Evolutionary conservation across 2,797 vertebrate genomes (phyloP).

Genomic region (Phataginus tetradactyla): DNA sequence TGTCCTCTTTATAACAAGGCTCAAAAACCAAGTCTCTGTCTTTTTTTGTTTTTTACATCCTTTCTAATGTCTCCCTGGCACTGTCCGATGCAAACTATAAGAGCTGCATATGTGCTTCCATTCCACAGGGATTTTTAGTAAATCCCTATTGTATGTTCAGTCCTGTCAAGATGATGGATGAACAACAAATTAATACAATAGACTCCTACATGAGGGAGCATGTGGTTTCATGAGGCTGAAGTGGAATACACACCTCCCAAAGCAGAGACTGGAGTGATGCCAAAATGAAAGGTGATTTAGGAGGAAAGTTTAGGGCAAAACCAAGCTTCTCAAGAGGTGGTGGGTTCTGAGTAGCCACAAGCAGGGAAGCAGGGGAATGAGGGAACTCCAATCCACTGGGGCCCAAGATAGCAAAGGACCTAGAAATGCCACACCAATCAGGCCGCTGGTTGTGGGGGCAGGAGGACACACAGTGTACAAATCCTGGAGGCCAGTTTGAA

Average conservation of each 20-base stretch:
- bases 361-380: neutral
- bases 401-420: neutral
- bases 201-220: neutral
- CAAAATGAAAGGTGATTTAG: neutral
- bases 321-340: neutral
- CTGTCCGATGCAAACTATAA: fast-evolving
- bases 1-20: neutral
- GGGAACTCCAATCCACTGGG: neutral
- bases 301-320: neutral
- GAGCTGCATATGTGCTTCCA: neutral
- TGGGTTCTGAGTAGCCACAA: neutral
- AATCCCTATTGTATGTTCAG: neutral
- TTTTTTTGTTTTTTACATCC: neutral
- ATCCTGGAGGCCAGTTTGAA: neutral
- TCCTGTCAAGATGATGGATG: neutral
- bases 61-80: neutral
- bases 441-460: fast-evolving
- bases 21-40: neutral
- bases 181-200: neutral
- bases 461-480: neutral
- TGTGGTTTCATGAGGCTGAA: neutral
- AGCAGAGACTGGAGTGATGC: neutral
- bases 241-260: neutral
- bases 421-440: neutral
- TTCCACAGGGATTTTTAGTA: neutral